Base-by-base conservation (phyloP, 1,140 invertebrate genomes). In the Sitodiplosis mosellana region DNA sequence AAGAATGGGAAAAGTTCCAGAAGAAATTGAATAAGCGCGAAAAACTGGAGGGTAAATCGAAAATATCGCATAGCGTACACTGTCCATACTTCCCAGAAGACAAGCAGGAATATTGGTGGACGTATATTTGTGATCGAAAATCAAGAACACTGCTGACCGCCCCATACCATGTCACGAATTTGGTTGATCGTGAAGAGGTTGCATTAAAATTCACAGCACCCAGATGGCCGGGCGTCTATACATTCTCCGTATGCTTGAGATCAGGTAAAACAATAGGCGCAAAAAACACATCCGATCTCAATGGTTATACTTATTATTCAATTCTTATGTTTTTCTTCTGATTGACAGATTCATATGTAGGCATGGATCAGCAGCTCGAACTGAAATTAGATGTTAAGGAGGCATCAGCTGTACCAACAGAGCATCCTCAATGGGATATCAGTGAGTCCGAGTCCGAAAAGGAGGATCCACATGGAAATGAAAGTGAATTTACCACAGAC, bases 21-120 rank as follows among this genome's bases (percentile, higher is more conserved):
- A 75, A 80, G 52, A 77, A 77, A 53, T 60, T 85, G 27, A 75
- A 79, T 52, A 84, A 81, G 52, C 77, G 89, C 48, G 91, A 96
- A 59, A 81, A 86, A 54, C 67, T 97, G 17, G 92, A 97, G 67
- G 88, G 90, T 14, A 86, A 90, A 59, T 91, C 87, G 44, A 92
- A 93, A 70, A 71, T 82, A 54, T 97, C 94, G 8, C 95, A 98
- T 63, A 76, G 77, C 49, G 93, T 98, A 17, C 94, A 98, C 65
- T 93, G 90, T 70, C 95, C 95, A 0, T 84, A 82, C 59, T 99
- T 87, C 67, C 90, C 95, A 7, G 80, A 87, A 56, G 87, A 91
- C 54, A 99, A 99, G 66, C 93, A 96, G 64, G 95, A 99, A 67
- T 96, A 88, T 63, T 99, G 95, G 95, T 99, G 93, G 92, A 82